Conservation (phyloP, 2,113 vertebrate genomes). For the Pteropus alecto region DNA sequence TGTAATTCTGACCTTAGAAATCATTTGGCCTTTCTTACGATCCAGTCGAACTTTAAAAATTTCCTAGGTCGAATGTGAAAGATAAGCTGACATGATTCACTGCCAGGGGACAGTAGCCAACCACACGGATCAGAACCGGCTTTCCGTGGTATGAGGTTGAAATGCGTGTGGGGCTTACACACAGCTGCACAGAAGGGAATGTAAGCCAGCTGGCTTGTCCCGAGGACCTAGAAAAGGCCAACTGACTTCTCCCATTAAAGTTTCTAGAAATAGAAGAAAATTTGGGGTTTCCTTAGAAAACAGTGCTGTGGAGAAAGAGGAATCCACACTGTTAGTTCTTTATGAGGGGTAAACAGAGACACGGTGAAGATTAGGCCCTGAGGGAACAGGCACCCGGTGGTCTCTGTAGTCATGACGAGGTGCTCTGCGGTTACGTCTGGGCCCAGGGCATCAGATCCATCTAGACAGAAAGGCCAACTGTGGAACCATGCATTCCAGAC, state of each 20-base stretch:
- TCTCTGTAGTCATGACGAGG: background rate
- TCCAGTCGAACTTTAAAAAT: conserved; percentile 23
- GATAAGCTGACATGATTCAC: background rate
- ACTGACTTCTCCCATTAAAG: background rate
- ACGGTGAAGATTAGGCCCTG: background rate
- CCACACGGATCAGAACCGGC: background rate
- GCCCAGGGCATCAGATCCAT: background rate
- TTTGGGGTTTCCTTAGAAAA: background rate
- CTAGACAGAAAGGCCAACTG: background rate
- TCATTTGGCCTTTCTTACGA: background rate
- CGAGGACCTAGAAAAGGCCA: background rate
- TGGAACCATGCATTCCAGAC: background rate
- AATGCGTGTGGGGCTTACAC: background rate
- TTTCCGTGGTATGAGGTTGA: background rate
- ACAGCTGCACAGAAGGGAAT: background rate
- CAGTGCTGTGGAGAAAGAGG: background rate
- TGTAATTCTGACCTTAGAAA: background rate
- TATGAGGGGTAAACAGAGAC: background rate
- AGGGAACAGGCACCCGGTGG: no score
- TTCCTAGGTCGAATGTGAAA: background rate
- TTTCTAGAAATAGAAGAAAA: background rate
- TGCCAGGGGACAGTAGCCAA: background rate
- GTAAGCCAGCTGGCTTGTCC: conserved; percentile 5
- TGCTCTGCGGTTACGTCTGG: background rate
- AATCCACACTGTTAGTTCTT: background rate